Base-by-base conservation (phyloP, 2,113 vertebrate species). In the Vimba vimba region DNA sequence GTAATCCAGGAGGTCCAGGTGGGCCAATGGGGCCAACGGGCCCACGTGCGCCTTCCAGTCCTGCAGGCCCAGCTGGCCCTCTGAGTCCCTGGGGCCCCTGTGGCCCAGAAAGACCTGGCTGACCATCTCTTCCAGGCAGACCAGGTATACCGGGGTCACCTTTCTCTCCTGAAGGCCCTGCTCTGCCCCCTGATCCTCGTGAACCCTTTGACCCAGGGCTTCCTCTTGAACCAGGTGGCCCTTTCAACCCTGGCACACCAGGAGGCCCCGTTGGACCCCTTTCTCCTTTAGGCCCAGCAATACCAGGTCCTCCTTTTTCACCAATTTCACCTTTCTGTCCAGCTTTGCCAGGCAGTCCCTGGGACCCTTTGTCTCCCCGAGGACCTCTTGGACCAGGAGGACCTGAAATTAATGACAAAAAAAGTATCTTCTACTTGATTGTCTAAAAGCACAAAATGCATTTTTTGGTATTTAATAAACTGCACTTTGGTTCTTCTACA, bases 271-370 rank as follows among this genome's bases (percentile, higher is more conserved):
- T 21, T 39, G 95, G 90, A 43, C 98, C 98, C 86, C 94, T 97
- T 84, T 98, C 97, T 87, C 98, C 98, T 43, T 94, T 95, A 19
- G 93, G 90, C 74, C 98, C 98, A 0, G 94, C 93, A 4, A 93
- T 79, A 50, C 98, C 98, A 0, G 93, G 90, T 66, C 95, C 90
- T 84, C 98, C 98, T 88, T 95, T 97, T 66, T 98, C 97, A 92
- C 98, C 98, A 94, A 95, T 97, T 82, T 97, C 97, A 90, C 98
- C 98, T 90, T 97, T 99, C 87, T 94, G 93, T 59, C 98, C 98
- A 83, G 93, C 52, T 0, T 94, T 94, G 10, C 98, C 98, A 76
- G 95, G 89, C 75, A 94, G 95, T 13, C 98, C 98, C 88, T 94
- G 95, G n/a, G 95, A 92, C 59, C 98, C 98, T 92, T 93, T 96